phyloP scores from a whole-genome alignment of 2,888 invertebrate genomes.

The Smittia aterrima region DNA sequence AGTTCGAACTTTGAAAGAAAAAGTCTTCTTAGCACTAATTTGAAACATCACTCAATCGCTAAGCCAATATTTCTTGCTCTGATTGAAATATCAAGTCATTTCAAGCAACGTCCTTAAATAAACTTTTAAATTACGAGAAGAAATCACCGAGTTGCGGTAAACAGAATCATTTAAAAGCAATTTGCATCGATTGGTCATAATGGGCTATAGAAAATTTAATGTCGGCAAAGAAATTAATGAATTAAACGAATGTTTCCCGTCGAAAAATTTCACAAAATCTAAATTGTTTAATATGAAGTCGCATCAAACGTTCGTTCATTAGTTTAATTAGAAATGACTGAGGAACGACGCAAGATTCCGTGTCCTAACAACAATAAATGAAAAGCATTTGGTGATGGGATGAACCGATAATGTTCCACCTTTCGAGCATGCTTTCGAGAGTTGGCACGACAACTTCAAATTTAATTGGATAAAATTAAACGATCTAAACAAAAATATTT shows the following conservation, averaged over 20 bases:
- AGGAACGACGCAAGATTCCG: slow-evolving; percentile 22
- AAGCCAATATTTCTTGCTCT: no score
- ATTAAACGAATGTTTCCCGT: background rate
- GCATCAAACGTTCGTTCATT: slow-evolving; percentile 13
- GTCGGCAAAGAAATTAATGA: background rate
- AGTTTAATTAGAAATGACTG: slow-evolving; percentile 35
- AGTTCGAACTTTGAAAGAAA: background rate
- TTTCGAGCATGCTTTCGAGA: slow-evolving; percentile 8
- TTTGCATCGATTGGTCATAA: slow-evolving; percentile 9
- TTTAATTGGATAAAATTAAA: background rate
- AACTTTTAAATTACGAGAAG: no score
- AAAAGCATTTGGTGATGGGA: slow-evolving; percentile 12
- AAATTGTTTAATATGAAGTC: slow-evolving; percentile 8
- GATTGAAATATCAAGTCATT: no score
- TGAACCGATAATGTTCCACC: slow-evolving; percentile 35
- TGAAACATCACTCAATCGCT: background rate
- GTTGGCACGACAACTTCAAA: background rate
- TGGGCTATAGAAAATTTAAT: background rate
- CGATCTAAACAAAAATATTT: background rate
- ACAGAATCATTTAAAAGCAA: no score
- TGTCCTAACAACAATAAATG: slow-evolving; percentile 24
- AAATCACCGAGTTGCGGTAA: no score
- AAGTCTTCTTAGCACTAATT: background rate
- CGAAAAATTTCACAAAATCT: slow-evolving; percentile 21
- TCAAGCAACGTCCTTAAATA: no score